These are phyloP conservation scores for Lordiphosa fenestrarum DNA, from an alignment of 2,888 invertebrate species.

Conservation along the genomic window DNA sequence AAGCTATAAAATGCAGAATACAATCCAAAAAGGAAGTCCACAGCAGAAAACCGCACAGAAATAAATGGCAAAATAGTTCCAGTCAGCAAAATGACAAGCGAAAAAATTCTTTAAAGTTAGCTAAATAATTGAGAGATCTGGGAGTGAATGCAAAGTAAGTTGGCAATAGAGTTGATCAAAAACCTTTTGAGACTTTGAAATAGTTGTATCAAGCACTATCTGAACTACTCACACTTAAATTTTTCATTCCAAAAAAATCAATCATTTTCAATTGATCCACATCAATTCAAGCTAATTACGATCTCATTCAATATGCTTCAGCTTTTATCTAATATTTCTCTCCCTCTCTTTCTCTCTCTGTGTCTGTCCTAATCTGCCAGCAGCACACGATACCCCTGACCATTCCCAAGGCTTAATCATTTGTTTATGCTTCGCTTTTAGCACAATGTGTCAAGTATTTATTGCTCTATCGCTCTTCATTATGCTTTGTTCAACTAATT, in stretches of 20 bases:
- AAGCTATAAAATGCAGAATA: conserved; percentile 45
- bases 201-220: too few relatives aligned
- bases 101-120: conserved; percentile 8
- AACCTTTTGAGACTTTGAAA: too few relatives aligned
- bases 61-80: conserved; percentile 6
- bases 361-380: neutral
- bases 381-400: neutral
- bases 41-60: conserved; percentile 5
- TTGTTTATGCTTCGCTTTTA: conserved; percentile 46
- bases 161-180: too few relatives aligned
- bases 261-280: conserved; percentile 1
- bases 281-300: neutral
- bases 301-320: conserved; percentile 1
- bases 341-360: neutral
- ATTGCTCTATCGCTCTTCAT: conserved; percentile 48
- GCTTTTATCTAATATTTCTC: too few relatives aligned
- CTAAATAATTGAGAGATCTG: neutral
- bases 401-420: conserved; percentile 14
- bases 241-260: too few relatives aligned
- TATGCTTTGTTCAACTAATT: conserved; percentile 67
- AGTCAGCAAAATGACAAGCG: conserved; percentile 15
- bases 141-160: neutral
- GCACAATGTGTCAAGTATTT: conserved; percentile 54
- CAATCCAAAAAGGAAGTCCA: conserved; percentile 12
- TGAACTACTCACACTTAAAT: too few relatives aligned